A percentile compares a stretch with the other conserved stretches of the same genome.
Evolutionary conservation across 2,113 vertebrate genomes (phyloP).

Genomic region (Calcarius ornatus): DNA sequence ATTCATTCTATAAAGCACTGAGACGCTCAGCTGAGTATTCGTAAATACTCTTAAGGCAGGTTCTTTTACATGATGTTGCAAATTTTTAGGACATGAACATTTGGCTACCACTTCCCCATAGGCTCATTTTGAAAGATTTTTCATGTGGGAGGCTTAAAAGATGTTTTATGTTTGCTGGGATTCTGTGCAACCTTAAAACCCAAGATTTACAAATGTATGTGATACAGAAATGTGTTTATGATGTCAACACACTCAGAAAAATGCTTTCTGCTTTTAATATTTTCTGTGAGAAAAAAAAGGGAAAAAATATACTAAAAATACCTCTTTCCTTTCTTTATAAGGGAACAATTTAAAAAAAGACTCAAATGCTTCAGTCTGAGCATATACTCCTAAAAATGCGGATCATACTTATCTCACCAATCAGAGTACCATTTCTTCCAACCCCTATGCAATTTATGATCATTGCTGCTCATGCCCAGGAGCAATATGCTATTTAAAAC

Average conservation of each 20-base stretch:
- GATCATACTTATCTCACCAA: background rate
- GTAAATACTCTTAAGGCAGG: background rate
- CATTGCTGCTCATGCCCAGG: background rate
- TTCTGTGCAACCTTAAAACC: background rate
- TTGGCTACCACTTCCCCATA: background rate
- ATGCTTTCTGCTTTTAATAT: background rate
- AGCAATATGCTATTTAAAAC: background rate
- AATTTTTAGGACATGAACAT: background rate
- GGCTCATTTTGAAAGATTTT: background rate
- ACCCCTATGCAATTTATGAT: background rate
- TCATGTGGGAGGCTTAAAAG: background rate
- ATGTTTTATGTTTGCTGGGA: background rate
- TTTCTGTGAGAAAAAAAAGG: background rate
- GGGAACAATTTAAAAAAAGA: background rate
- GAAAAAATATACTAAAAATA: background rate
- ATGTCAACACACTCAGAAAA: background rate
- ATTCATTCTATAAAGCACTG: background rate
- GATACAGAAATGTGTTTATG: background rate
- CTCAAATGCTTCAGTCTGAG: background rate
- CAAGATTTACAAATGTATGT: background rate
- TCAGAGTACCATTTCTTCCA: background rate
- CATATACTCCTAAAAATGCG: background rate
- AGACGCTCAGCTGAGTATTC: background rate
- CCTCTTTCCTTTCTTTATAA: background rate
- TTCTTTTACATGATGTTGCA: background rate